Conservation (phyloP, 2,797 vertebrate species). For the Myotis findleyi region DNA sequence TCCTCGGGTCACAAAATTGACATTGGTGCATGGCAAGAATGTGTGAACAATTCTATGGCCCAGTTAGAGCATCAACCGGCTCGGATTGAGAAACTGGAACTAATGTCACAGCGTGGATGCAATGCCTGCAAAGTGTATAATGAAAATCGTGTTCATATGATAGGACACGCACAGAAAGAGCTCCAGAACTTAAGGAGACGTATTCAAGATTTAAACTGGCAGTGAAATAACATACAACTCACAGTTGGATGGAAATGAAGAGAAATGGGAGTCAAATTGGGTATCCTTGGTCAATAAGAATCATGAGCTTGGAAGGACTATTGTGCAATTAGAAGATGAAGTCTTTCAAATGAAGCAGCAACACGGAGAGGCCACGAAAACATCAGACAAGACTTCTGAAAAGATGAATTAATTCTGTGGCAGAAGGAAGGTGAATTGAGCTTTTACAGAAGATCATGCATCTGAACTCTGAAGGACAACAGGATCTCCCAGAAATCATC, state of each 20-base stretch:
- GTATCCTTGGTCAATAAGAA: constrained; percentile 95
- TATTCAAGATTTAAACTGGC: constrained; percentile 98
- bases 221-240: constrained; percentile 97
- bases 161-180: not conserved
- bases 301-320: not conserved
- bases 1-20: not conserved
- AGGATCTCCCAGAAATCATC: not conserved
- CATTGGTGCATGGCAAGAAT: not conserved
- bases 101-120: not conserved
- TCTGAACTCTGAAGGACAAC: not conserved
- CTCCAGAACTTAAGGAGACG: constrained; percentile 89
- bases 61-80: not conserved
- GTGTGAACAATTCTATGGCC: not conserved
- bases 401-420: not conserved
- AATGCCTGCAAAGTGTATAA: not conserved
- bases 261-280: constrained; percentile 97
- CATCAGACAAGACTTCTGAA: constrained; percentile 94
- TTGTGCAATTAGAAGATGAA: not conserved
- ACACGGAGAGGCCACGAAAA: constrained; percentile 97
- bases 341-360: constrained; percentile 92
- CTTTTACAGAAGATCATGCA: not conserved
- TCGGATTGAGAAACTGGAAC: not conserved
- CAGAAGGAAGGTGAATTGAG: not conserved
- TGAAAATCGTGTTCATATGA: not conserved
- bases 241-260: constrained; percentile 95